These are phyloP conservation scores for Drosophila rubida DNA, from an alignment of 2,888 invertebrate genomes.

Conservation along the genomic window DNA sequence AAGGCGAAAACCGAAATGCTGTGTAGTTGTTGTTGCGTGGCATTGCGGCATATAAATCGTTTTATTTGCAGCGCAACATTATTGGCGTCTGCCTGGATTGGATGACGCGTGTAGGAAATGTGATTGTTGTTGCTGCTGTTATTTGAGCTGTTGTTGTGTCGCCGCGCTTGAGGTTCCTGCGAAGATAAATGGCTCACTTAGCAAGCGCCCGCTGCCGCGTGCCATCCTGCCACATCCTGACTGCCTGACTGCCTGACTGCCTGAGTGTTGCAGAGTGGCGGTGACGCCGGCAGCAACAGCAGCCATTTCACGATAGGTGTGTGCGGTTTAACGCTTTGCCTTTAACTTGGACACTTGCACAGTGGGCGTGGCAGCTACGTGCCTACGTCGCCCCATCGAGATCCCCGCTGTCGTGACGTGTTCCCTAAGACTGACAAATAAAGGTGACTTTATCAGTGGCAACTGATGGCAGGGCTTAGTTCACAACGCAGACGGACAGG, in stretches of 20 bases:
- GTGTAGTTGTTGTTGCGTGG: constrained; percentile 56
- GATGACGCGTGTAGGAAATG: constrained; percentile 73
- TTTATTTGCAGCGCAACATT: constrained; percentile 73
- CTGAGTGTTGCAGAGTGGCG: constrained; percentile 45
- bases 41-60: constrained; percentile 81
- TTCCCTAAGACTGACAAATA: constrained; percentile 75
- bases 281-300: constrained; percentile 51
- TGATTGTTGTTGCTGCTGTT: constrained; percentile 43
- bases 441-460: constrained; percentile 74
- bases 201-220: constrained; percentile 54
- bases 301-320: constrained; percentile 68
- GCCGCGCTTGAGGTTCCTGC: constrained; percentile 76
- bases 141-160: constrained; percentile 68
- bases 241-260: constrained; percentile 17
- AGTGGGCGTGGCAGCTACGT: constrained; percentile 59
- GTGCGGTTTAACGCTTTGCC: constrained; percentile 76
- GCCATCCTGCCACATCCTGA: constrained; percentile 17
- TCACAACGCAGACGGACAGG: not conserved
- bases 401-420: constrained; percentile 46
- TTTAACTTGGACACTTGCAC: constrained; percentile 39
- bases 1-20: constrained; percentile 60
- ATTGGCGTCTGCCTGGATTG: constrained; percentile 75
- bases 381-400: constrained; percentile 37
- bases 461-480: constrained; percentile 65
- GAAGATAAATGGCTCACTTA: constrained; percentile 85